phyloP scores from a whole-genome alignment of 2,797 vertebrate species.

The Lagothrix lagotricha region DNA sequence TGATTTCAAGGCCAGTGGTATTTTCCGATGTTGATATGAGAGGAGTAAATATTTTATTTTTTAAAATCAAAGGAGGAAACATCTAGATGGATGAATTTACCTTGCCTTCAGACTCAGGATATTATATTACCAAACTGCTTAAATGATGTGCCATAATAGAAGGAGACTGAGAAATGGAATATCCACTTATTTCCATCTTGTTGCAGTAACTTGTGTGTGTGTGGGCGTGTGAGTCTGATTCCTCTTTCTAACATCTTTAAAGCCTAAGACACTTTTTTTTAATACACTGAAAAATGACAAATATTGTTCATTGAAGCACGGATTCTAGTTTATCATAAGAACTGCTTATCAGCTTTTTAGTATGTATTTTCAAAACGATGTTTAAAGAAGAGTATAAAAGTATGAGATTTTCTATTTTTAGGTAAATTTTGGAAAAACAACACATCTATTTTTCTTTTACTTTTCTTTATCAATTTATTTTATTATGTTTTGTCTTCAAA shows the following conservation, averaged over 20 bases:
- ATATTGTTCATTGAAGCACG: background rate
- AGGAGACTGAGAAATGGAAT: background rate
- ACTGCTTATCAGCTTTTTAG: background rate
- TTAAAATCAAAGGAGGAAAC: background rate
- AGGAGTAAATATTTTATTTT: background rate
- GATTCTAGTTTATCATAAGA: background rate
- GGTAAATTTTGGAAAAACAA: background rate
- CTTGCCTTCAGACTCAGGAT: background rate
- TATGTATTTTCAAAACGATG: background rate
- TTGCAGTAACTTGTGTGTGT: background rate
- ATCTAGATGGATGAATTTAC: background rate
- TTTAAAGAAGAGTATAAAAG: background rate
- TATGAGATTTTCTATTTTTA: background rate
- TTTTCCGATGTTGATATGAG: background rate
- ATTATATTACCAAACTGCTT: background rate
- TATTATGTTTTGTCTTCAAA: background rate
- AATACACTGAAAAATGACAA: background rate
- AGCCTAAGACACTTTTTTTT: background rate
- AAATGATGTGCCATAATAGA: background rate
- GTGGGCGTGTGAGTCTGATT: background rate
- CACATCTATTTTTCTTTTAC: background rate
- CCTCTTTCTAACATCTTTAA: background rate
- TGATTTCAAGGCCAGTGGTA: background rate
- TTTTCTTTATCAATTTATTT: background rate
- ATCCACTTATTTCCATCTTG: background rate